phyloP scores from a whole-genome alignment of 2,797 vertebrate genomes.

The Microctenopoma steveboyesi region DNA sequence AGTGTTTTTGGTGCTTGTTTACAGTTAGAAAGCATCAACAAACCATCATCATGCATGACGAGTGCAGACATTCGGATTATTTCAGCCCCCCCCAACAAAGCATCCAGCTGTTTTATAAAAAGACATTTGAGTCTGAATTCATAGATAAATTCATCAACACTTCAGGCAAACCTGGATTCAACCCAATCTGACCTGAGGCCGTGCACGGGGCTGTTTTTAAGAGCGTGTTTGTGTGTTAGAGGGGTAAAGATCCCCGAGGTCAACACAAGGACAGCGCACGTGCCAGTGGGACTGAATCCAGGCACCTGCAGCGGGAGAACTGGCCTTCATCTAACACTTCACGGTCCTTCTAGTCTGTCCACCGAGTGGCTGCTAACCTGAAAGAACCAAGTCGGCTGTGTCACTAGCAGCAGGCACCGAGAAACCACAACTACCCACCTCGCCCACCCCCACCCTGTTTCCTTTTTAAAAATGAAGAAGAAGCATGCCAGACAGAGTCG shows the following conservation, averaged over 20 bases:
- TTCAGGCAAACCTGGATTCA: conserved; percentile 45
- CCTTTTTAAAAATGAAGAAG: conserved; percentile 18
- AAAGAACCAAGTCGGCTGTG: conserved; percentile 13
- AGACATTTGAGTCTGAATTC: background rate
- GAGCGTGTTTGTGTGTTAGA: conserved; percentile 18
- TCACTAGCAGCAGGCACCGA: conserved; percentile 32
- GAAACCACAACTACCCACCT: conserved; percentile 9
- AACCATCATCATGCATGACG: too few species aligned
- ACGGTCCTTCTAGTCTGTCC: conserved; percentile 10
- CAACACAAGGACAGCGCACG: conserved; percentile 36
- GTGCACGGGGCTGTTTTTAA: background rate
- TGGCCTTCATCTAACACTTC: conserved; percentile 25
- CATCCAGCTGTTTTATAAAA: too few species aligned
- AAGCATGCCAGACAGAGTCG: conserved; percentile 72
- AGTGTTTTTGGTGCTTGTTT: too few species aligned
- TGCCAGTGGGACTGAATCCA: conserved; percentile 64
- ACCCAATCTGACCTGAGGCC: conserved; percentile 40
- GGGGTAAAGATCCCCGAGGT: conserved; percentile 39
- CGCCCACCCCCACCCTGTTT: background rate
- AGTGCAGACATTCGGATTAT: too few species aligned
- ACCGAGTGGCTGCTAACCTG: conserved; percentile 15
- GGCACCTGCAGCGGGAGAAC: conserved; percentile 32
- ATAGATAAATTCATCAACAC: background rate
- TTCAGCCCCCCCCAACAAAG: too few species aligned
- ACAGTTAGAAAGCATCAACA: too few species aligned